phyloP scores from a whole-genome alignment of 2,797 vertebrate species.

The Gadopsis marmoratus region DNA sequence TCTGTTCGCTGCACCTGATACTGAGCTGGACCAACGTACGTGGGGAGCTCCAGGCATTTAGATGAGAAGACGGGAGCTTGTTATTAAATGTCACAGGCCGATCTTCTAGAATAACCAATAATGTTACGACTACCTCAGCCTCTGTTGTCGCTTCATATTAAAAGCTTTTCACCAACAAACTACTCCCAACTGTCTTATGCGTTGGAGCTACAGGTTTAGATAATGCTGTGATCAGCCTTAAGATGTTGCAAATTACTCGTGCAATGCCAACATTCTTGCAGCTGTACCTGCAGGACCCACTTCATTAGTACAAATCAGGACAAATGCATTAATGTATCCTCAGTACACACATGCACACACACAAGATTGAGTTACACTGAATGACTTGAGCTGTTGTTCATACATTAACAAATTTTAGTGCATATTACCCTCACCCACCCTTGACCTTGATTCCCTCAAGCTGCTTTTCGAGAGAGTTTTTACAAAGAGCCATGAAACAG shows the following conservation, averaged over 20 bases:
- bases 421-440: conserved; percentile 7
- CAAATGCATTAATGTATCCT: conserved; percentile 13
- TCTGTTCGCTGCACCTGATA: conserved; percentile 67
- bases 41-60: conserved; percentile 55
- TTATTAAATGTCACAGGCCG: conserved; percentile 76
- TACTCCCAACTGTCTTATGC: not conserved
- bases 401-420: conserved; percentile 42
- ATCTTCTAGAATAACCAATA: conserved; percentile 79
- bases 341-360: conserved; percentile 1
- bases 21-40: conserved; percentile 55
- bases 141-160: conserved; percentile 3
- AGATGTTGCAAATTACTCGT: conserved; percentile 7
- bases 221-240: not conserved
- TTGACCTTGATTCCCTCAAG: conserved; percentile 23
- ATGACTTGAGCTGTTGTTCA: conserved; percentile 48
- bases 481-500: conserved; percentile 9
- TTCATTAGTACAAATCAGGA: conserved; percentile 19
- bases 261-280: conserved; percentile 2
- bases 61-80: conserved; percentile 56
- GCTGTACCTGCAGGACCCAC: conserved; percentile 6
- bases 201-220: not conserved
- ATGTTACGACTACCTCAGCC: conserved; percentile 36
- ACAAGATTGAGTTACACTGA: conserved; percentile 59
- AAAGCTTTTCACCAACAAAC: not conserved
- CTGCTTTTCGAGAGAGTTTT: not conserved